Evolutionary conservation across 2,113 vertebrate genomes (phyloP).

Genomic region (Semnornis frantzii): DNA sequence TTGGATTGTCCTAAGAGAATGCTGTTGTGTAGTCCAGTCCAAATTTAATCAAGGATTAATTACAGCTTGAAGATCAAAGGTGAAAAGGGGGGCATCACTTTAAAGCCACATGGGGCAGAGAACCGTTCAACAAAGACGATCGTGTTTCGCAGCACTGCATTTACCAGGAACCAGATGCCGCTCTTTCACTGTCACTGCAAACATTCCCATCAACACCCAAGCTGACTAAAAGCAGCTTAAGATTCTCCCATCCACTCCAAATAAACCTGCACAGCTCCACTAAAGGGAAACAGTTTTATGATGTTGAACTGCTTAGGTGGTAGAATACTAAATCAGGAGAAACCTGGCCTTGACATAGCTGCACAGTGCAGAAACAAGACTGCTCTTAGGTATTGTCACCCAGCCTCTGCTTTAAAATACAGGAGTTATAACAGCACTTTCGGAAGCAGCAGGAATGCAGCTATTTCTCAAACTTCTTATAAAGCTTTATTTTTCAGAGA

Average conservation of each 20-base stretch:
- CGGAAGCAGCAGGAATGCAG: not conserved
- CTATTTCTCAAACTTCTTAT: not conserved
- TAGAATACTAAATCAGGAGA: not conserved
- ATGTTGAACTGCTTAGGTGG: not conserved
- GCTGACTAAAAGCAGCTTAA: not conserved
- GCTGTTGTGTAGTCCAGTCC: not conserved
- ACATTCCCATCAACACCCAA: not conserved
- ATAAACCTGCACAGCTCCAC: not conserved
- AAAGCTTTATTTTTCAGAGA: not conserved
- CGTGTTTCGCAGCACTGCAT: not conserved
- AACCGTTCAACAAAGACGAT: no score
- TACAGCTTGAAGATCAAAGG: not conserved
- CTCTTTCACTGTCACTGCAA: not conserved
- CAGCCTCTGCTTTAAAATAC: not conserved
- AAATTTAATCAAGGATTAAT: not conserved
- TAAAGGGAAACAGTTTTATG: not conserved
- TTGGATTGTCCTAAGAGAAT: not conserved
- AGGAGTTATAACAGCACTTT: not conserved
- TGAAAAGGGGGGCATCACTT: not conserved
- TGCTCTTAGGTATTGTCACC: not conserved
- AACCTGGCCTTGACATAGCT: not conserved
- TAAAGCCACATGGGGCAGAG: not conserved
- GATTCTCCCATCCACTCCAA: not conserved
- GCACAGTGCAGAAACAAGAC: not conserved
- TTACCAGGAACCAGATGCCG: not conserved